Evolutionary conservation across 2,888 invertebrate species (phyloP), one percentile per base, ranked within the genome.

Genomic region (Drosophila diplacantha): DNA sequence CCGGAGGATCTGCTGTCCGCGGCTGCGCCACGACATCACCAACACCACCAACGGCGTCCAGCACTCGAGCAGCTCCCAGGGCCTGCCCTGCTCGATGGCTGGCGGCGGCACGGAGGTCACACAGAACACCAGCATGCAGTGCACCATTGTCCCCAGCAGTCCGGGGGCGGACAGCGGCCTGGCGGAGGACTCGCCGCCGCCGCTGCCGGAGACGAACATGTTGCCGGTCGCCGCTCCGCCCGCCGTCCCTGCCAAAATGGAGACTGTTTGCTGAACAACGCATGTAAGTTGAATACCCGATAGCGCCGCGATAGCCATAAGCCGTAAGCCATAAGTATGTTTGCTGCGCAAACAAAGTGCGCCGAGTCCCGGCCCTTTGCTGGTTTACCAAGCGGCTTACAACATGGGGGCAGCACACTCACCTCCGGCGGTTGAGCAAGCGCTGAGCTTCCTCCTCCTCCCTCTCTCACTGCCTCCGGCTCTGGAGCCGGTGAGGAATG

Each of bases 61-160:
- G 85, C 92, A 93, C 87, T 94, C 94, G 61, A 91, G 92, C 58
- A 93, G 92, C 74, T 94, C 94, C 64, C 94, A 95, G 89, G 95
- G 94, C 63, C 90, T 94, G 88, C 95, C 95, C 56, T 39, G 39
- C 14, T 95, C 95, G 35, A 92, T 94, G 90, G 94, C 79, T 0
- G 85, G 75, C 2, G 85, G 75, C 37, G 86, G 85, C 51, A 85
- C 81, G 2, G 86, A 86, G 56, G 72, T 81, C 35, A 87, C 86
- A 8, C 86, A 86, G 34, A 86, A 86, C 43, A 86, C 84, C 20
- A 81, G 83, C 9, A 74, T 86, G 64, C 78, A 78, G 31, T 72
- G 77, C 5, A 72, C 76, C 47, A 32, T 20, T 7, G 54, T 74
- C 31, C 71, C 61, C 29, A 39, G 69, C 46, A 38, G 72, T 7